Percentiles rank a stretch among this genome's conserved stretches.
phyloP scores from a whole-genome alignment of 1,140 invertebrate genomes.

The Drosophila jambulina region DNA sequence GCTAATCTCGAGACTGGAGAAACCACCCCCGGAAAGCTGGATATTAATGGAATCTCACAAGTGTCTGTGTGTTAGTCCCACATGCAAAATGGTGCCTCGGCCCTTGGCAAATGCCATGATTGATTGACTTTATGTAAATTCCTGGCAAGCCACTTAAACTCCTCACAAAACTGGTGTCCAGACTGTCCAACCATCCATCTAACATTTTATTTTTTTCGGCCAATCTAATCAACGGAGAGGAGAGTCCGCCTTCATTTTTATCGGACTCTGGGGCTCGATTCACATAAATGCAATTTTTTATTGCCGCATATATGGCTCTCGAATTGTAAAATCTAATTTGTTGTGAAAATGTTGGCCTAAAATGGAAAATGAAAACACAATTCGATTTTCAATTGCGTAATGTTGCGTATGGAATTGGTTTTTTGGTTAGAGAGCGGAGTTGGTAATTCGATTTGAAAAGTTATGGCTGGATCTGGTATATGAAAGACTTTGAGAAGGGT shows the following conservation, averaged over 20 bases:
- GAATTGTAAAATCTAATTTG: slow-evolving; percentile 80
- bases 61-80: slow-evolving; percentile 47
- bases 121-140: slow-evolving; percentile 84
- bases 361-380: slow-evolving; percentile 59
- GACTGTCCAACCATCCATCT: neutral
- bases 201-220: neutral
- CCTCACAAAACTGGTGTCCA: neutral
- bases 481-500: slow-evolving; percentile 18
- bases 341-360: slow-evolving; percentile 47
- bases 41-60: slow-evolving; percentile 82
- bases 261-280: slow-evolving; percentile 74
- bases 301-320: slow-evolving; percentile 26
- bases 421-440: slow-evolving; percentile 21
- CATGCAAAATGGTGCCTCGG: slow-evolving; percentile 73
- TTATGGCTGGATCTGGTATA: slow-evolving; percentile 44
- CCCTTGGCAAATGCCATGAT: slow-evolving; percentile 70
- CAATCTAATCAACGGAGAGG: slow-evolving; percentile 54
- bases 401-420: slow-evolving; percentile 75
- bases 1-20: slow-evolving; percentile 61
- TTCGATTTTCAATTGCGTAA: slow-evolving; percentile 81
- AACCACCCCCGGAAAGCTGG: slow-evolving; percentile 27
- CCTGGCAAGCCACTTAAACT: slow-evolving; percentile 69
- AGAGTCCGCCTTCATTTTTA: slow-evolving; percentile 52
- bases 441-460: slow-evolving; percentile 66
- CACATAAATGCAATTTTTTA: slow-evolving; percentile 63